Conservation (phyloP, 2,888 invertebrate genomes). For the Sclerodermus sp. region DNA sequence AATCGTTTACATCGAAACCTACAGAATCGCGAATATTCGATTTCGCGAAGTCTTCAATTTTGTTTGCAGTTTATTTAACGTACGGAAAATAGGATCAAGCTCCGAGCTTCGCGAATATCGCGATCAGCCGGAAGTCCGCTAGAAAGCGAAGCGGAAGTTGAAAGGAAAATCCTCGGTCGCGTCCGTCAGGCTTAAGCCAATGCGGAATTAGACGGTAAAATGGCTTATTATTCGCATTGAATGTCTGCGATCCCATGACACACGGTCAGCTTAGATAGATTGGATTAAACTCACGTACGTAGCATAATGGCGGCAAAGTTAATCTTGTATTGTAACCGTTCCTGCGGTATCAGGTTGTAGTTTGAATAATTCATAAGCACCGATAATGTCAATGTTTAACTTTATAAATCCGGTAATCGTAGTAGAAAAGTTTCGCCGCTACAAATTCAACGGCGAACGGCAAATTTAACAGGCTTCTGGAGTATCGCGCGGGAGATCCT, state of each 20-base stretch:
- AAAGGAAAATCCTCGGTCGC: background rate
- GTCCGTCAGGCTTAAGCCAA: constrained; percentile 27
- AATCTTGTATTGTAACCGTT: constrained; percentile 18
- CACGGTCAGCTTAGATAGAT: constrained; percentile 21
- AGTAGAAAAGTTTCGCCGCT: too few relatives aligned
- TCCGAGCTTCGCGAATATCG: background rate
- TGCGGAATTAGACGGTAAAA: constrained; percentile 21
- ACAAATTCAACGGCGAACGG: too few relatives aligned
- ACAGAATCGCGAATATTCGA: too few relatives aligned
- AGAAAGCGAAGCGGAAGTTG: too few relatives aligned
- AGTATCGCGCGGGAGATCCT: too few relatives aligned
- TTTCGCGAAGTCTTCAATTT: too few relatives aligned
- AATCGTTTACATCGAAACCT: too few relatives aligned
- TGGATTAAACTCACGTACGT: constrained; percentile 23
- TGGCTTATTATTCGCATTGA: constrained; percentile 29
- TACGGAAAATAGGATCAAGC: constrained; percentile 6
- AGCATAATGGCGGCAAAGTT: constrained; percentile 19
- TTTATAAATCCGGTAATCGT: too few relatives aligned
- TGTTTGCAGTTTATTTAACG: constrained; percentile 15
- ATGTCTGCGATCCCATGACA: constrained; percentile 25
- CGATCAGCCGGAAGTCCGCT: too few relatives aligned
- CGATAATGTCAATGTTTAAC: too few relatives aligned
- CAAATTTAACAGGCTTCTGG: too few relatives aligned
- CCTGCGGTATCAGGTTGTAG: background rate
- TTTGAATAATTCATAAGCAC: too few relatives aligned